phyloP scores from a whole-genome alignment of 2,888 invertebrate genomes.

The Azorinus chamasolen region DNA sequence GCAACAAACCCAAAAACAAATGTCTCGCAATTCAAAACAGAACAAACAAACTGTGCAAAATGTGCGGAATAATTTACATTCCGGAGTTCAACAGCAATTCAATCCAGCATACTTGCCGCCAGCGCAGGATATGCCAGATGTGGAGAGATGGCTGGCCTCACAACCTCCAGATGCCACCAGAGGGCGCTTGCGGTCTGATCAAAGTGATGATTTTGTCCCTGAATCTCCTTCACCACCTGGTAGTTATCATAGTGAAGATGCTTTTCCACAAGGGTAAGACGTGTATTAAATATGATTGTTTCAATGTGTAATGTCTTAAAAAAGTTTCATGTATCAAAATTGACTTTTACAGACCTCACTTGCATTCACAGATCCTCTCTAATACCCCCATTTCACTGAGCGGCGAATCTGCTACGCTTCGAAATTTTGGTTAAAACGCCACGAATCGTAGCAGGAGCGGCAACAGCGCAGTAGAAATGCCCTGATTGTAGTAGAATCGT shows the following conservation, averaged over 20 bases:
- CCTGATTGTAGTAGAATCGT: no score
- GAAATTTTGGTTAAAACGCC: no score
- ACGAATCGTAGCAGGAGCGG: no score
- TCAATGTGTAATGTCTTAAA: no score
- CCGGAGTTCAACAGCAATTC: background rate
- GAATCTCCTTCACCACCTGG: slow-evolving; percentile 77
- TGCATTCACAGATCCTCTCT: no score
- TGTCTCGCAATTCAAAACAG: slow-evolving; percentile 31
- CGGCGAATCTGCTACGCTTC: no score
- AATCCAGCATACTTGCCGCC: slow-evolving; percentile 44
- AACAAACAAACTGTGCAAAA: slow-evolving; percentile 37
- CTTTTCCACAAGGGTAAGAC: slow-evolving; percentile 64
- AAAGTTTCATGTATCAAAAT: no score
- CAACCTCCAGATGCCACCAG: slow-evolving; percentile 51
- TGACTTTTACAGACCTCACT: no score
- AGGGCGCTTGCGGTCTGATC: slow-evolving; percentile 52
- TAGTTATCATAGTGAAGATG: slow-evolving; percentile 78
- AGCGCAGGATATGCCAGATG: slow-evolving; percentile 57
- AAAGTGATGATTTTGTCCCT: slow-evolving; percentile 62
- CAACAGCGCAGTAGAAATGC: no score
- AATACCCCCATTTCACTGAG: no score
- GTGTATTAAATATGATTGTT: no score
- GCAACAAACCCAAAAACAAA: background rate
- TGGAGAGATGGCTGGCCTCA: slow-evolving; percentile 59
- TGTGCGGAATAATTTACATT: slow-evolving; percentile 15